These are phyloP conservation scores for Lemur catta DNA, from an alignment of 2,797 vertebrate genomes.

Conservation along the genomic window DNA sequence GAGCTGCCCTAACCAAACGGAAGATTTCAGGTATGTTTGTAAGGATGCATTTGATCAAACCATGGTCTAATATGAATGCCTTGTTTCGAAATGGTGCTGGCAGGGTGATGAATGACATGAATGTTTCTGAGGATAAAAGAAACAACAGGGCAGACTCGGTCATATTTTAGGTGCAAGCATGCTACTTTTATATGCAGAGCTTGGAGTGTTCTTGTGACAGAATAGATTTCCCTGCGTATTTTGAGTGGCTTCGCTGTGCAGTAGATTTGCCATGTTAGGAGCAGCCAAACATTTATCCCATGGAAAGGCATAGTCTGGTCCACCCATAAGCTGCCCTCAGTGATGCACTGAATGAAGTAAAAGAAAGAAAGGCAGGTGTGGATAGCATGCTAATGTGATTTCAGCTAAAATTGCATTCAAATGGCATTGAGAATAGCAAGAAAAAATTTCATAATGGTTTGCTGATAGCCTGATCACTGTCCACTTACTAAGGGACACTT, in stretches of 20 bases:
- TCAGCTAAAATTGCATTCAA: neutral
- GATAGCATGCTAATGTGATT: accelerated
- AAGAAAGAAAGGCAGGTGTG: neutral
- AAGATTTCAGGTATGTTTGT: conserved; percentile 89
- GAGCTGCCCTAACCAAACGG: conserved; percentile 87
- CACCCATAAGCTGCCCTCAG: neutral
- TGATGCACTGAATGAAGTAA: neutral
- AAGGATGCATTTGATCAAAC: neutral
- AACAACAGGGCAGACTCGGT: neutral
- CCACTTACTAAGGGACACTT: neutral
- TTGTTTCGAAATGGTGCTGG: neutral
- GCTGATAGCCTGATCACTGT: neutral
- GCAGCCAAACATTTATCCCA: neutral
- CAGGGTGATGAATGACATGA: neutral
- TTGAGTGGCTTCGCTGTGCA: neutral
- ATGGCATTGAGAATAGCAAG: neutral
- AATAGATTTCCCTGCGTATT: neutral
- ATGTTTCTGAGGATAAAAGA: neutral
- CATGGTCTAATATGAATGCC: neutral
- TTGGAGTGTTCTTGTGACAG: neutral
- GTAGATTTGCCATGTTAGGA: neutral
- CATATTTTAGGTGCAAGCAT: accelerated
- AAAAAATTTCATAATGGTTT: neutral
- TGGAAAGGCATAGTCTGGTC: neutral
- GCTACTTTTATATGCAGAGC: neutral